Evolutionary conservation across 1,140 invertebrate genomes (phyloP), one percentile per base, ranked within the genome.

Genomic region (Drosophila setifemur): DNA sequence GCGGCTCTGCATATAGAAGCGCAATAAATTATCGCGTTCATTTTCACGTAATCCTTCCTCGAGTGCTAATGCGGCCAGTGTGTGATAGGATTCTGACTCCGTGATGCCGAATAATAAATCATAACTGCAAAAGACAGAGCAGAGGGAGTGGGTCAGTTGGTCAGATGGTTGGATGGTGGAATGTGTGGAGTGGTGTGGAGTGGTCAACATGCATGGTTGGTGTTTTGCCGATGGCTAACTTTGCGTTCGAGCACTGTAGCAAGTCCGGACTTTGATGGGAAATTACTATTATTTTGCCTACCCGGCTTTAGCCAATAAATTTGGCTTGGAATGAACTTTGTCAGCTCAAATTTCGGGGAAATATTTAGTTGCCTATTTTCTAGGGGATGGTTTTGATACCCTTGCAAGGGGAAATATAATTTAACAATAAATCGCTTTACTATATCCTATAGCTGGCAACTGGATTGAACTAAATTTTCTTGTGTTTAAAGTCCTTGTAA

Each of bases 31-130:
- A 76, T 96, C 94, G 68, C 96, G 93, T 83, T 97, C 93, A 35
- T 93, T 93, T 78, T 96, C 94, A 40, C 95, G 91, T 74, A 98
- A 93, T 9, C 97, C 97, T 57, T 96, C 93, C 18, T 94, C 92
- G 31, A 98, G 91, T 71, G 96, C 95, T 50, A 82, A 76, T 79
- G 89, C 86, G 73, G 83, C 87, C 37, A 98, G 92, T 64, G 96
- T 92, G 77, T 97, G 94, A 83, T 96, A 96, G 57, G 96, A 96
- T 90, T 98, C 97, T 66, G 95, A 92, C 90, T 97, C 95, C 3
- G 96, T 97, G 8, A 97, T 94, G 18, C 98, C 98, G 73, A 96
- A 95, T 91, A 99, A 92, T 39, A 99, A 91, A 83, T 97, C 96
- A 81, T 96, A 97, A 71, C 95, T 96, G 89, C 29, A 91, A 66